Base-by-base conservation (phyloP, 2,113 vertebrate species). In the Labrus mixtus region DNA sequence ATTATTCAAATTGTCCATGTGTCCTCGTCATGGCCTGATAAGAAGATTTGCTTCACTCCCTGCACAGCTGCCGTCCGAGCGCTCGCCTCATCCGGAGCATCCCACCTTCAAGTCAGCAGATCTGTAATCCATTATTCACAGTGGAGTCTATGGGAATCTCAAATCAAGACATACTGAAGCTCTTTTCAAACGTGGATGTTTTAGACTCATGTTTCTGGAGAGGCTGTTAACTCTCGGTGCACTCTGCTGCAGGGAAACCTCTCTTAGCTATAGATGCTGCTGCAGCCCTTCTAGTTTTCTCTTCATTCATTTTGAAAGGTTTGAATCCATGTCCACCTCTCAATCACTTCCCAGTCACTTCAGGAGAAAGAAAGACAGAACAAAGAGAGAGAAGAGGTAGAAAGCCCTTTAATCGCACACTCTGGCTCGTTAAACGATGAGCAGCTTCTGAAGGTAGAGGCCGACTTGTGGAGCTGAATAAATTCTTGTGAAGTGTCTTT, bases 71-170 rank as follows among this genome's bases (percentile, higher is more conserved):
- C 56, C 22, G 57, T 64, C 46, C 55, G 48, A 66, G 54, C 0
- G 0, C 22, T 46, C 33, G 7, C 51, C 60, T 55, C 17, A 6
- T 69, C 58, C 25, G 76, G 39, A 8, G 22, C 74, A 8, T 68
- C 59, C 13, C 46, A 80, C 53, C 76, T 64, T 83, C 15, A 58
- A 75, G 15, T 63, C 60, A 56, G 46, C 65, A 37, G 15, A 53
- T 59, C 65, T 80, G 53, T 81, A 68, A 88, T 88, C 37, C 71
- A 69, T 83, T 73, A 78, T 76, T 75, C 69, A 80, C 69, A 48
- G 45, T 3, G 45, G 1, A 59, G 57, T 64, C 29, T 10, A 71
- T 17, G 41, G 53, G 74, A 53, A 58, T 41, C 48, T 78, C 46
- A 25, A 33, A 79, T 53, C 37, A 50, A 53, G 62, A 53, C 54